A percentile compares a stretch with the other conserved stretches of the same genome.
phyloP scores from a whole-genome alignment of 2,113 vertebrate genomes.

The Cynocephalus volans region DNA sequence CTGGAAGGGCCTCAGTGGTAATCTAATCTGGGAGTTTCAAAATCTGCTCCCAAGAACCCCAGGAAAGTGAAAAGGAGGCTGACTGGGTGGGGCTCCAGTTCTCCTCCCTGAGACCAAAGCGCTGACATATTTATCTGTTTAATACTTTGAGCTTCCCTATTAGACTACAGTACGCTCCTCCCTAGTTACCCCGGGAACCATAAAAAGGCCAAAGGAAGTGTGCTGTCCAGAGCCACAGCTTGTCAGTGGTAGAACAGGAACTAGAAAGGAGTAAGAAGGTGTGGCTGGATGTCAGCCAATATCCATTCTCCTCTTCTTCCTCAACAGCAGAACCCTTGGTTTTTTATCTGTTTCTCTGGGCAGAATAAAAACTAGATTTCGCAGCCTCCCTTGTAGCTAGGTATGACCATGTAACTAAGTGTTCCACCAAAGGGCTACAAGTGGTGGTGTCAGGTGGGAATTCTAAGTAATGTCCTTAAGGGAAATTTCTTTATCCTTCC shows the following conservation, averaged over 20 bases:
- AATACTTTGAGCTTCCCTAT: constrained; percentile 37
- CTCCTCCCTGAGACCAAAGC: not conserved
- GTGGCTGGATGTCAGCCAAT: not conserved
- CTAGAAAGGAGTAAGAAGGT: not conserved
- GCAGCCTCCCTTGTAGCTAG: constrained; percentile 19
- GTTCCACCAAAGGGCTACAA: not conserved
- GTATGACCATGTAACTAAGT: not conserved
- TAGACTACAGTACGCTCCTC: not conserved
- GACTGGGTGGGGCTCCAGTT: not conserved
- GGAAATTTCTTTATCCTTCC: not conserved
- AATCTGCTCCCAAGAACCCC: not conserved
- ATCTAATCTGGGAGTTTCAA: not conserved
- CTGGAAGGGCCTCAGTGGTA: not conserved
- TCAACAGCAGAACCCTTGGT: not conserved
- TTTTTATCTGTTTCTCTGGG: not conserved
- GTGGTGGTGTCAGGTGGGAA: not conserved
- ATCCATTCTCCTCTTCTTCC: not conserved
- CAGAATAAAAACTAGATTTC: constrained; percentile 8
- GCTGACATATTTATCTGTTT: not conserved
- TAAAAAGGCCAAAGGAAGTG: not conserved
- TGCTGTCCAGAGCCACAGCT: not conserved
- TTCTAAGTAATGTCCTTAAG: not conserved
- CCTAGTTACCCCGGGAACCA: not conserved
- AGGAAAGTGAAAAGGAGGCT: not conserved
- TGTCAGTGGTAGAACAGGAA: constrained; percentile 28